Percentiles rank a stretch among this genome's conserved stretches.
These are phyloP conservation scores for Hyles lineata DNA, from an alignment of 2,888 invertebrate species.

Conservation along the genomic window DNA sequence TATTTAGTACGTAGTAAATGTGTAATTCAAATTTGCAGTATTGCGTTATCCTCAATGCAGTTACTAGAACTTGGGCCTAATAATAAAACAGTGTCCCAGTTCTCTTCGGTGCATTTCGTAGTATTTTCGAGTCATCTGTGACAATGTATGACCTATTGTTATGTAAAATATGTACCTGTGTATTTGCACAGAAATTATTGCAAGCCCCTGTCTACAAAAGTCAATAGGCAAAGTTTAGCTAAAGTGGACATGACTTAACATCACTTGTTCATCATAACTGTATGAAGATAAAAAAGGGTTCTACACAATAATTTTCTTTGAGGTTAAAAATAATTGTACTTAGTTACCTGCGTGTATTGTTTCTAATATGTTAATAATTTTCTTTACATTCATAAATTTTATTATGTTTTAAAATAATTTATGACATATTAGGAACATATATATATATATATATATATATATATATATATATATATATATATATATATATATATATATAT, in stretches of 20 bases:
- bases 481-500: no score
- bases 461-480: no score
- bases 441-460: no score
- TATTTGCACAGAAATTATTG: neutral
- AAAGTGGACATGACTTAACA: neutral
- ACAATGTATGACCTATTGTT: neutral
- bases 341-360: no score
- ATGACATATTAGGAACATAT: no score
- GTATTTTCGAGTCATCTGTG: conserved; percentile 41
- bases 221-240: neutral
- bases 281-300: no score
- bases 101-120: conserved; percentile 51
- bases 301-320: no score
- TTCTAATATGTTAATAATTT: no score
- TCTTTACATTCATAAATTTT: no score
- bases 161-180: neutral
- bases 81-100: conserved; percentile 52
- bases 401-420: no score
- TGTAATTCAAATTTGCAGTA: conserved; percentile 14
- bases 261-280: no score
- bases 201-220: neutral
- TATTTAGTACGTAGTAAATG: neutral
- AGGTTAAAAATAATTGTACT: no score
- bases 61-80: conserved; percentile 55
- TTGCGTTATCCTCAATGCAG: conserved; percentile 11